Conservation (phyloP, 2,888 invertebrate species). For the Platycheirus rosarum region DNA sequence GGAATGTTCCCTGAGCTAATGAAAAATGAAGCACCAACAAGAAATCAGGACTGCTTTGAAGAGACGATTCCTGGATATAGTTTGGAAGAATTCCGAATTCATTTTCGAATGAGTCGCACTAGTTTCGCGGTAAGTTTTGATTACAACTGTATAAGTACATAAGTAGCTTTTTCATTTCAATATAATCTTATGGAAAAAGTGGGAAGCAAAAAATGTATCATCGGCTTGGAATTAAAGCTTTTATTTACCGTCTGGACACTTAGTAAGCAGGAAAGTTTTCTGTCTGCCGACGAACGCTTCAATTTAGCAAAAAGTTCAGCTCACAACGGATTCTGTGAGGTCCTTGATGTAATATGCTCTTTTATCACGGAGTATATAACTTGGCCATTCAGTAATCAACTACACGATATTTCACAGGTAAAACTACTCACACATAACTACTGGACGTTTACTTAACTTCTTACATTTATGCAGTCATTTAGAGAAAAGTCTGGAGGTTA, state of each 20-base stretch:
- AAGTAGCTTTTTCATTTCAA: too few species aligned
- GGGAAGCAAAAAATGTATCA: not conserved
- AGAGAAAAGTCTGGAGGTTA: too few species aligned
- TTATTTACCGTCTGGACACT: not conserved
- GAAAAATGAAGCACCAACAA: not conserved
- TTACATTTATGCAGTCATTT: too few species aligned
- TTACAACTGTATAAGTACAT: too few species aligned
- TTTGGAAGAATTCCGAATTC: not conserved
- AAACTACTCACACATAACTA: not conserved
- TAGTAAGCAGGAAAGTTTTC: not conserved
- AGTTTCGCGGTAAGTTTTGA: not conserved
- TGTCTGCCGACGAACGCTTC: not conserved
- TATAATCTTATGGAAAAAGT: not conserved
- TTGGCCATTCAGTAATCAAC: too few species aligned
- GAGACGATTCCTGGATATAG: not conserved
- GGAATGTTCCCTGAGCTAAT: too few species aligned
- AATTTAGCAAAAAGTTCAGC: not conserved
- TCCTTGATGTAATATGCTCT: too few species aligned
- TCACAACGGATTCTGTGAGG: not conserved
- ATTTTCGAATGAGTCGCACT: slow-evolving; percentile 8
- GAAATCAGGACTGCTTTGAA: not conserved
- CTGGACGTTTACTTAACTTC: too few species aligned
- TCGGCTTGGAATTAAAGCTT: too few species aligned
- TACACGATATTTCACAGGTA: too few species aligned
- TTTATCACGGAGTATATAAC: too few species aligned